Conservation (phyloP, 2,888 invertebrate species). For the Synanthedon myopaeformis region DNA sequence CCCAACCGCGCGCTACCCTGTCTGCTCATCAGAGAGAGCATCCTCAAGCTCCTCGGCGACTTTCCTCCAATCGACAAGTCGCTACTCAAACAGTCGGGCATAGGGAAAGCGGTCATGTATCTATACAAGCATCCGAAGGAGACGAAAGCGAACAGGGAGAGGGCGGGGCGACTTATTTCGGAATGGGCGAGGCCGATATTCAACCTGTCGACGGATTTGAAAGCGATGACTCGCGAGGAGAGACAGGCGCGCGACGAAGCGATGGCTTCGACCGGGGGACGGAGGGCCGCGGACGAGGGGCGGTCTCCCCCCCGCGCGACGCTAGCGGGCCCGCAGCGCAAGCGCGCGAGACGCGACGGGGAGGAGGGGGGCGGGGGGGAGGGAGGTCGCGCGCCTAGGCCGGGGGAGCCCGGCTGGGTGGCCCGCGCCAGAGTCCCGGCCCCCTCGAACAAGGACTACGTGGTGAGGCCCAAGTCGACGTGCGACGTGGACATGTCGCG, state of each 20-base stretch:
- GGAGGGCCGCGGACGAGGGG: constrained; percentile 47
- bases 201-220: constrained; percentile 93
- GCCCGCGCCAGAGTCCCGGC: constrained; percentile 93
- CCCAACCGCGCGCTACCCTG: constrained; percentile 97
- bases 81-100: constrained; percentile 93
- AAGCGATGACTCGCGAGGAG: constrained; percentile 93
- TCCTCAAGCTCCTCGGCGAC: constrained; percentile 83
- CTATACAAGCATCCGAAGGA: constrained; percentile 98
- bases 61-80: constrained; percentile 91
- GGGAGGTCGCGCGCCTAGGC: constrained; percentile 54
- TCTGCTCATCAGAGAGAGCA: constrained; percentile 88
- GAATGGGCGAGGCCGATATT: constrained; percentile 99
- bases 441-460: constrained; percentile 97
- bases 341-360: constrained; percentile 81
- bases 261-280: constrained; percentile 74
- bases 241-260: constrained; percentile 92
- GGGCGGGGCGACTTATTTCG: constrained; percentile 92
- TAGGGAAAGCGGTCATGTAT: constrained; percentile 99
- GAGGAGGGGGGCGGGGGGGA: neutral
- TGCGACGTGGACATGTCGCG: constrained; percentile 88
- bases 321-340: constrained; percentile 65
- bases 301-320: constrained; percentile 12
- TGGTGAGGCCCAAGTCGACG: constrained; percentile 92
- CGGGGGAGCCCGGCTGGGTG: constrained; percentile 97
- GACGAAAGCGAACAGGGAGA: constrained; percentile 90